Evolutionary conservation across 2,888 invertebrate species (phyloP).

Genomic region (Apocheima hispidaria): DNA sequence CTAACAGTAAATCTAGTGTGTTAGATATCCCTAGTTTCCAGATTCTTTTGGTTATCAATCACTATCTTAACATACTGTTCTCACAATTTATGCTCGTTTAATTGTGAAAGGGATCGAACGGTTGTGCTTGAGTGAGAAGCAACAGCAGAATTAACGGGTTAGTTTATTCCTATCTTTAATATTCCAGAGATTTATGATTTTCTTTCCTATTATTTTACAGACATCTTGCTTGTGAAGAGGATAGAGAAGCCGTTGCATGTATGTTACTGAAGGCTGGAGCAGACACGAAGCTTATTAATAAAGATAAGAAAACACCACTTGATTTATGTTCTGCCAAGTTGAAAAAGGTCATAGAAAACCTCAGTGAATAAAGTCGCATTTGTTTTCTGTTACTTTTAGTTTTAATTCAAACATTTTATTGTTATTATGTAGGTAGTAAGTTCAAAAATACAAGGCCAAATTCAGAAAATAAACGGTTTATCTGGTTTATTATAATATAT

Average conservation of each 20-base stretch:
- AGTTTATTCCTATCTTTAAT: no score
- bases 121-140: no score
- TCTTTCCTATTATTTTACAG: slow-evolving; percentile 66
- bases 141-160: no score
- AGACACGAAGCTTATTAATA: slow-evolving; percentile 85
- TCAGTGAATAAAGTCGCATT: slow-evolving; percentile 47
- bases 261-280: slow-evolving; percentile 89
- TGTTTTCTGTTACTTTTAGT: not conserved
- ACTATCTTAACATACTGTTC: no score
- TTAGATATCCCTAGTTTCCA: no score
- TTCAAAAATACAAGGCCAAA: no score
- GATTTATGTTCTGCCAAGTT: slow-evolving; percentile 83
- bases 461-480: no score
- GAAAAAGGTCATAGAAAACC: slow-evolving; percentile 51
- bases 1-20: no score
- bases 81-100: not conserved
- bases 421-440: not conserved
- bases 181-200: not conserved
- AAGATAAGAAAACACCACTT: slow-evolving; percentile 88
- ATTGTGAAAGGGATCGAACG: no score
- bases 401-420: no score
- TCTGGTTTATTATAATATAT: no score
- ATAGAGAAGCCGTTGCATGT: slow-evolving; percentile 88
- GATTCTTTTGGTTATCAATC: no score
- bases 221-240: slow-evolving; percentile 94